phyloP scores from a whole-genome alignment of 2,888 invertebrate species.

The Phalera bucephala region DNA sequence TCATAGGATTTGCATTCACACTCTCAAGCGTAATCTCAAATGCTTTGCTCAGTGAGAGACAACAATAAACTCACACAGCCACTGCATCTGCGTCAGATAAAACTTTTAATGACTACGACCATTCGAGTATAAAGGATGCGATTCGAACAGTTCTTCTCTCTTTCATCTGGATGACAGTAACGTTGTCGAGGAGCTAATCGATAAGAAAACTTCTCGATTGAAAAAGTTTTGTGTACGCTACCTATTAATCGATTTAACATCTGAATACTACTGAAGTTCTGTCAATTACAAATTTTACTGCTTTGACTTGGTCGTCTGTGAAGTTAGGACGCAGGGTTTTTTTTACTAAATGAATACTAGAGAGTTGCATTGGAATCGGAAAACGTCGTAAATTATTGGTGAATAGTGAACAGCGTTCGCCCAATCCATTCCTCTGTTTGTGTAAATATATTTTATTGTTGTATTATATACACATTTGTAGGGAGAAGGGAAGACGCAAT shows the following conservation, averaged over 20 bases:
- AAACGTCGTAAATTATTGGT: background rate
- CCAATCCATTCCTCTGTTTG: background rate
- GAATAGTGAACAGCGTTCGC: background rate
- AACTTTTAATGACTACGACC: constrained; percentile 64
- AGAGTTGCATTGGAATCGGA: background rate
- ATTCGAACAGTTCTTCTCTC: constrained; percentile 41
- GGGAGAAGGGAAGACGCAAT: no score
- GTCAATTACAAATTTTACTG: constrained; percentile 18
- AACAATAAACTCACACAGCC: constrained; percentile 52
- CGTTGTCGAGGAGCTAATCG: constrained; percentile 46
- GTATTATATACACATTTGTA: no score
- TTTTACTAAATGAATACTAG: background rate
- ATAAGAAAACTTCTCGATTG: constrained; percentile 58
- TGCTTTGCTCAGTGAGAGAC: constrained; percentile 49
- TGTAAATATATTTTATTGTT: no score
- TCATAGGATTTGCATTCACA: constrained; percentile 39
- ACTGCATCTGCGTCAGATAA: constrained; percentile 61
- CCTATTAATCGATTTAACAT: constrained; percentile 38
- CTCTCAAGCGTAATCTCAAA: constrained; percentile 47
- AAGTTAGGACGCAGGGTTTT: background rate
- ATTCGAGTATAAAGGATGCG: constrained; percentile 54
- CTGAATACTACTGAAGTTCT: constrained; percentile 22
- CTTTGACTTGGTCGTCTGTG: background rate
- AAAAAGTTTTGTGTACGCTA: constrained; percentile 46
- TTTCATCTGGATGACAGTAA: constrained; percentile 39